A percentile compares a stretch with the other conserved stretches of the same genome.
These are phyloP conservation scores for Colaptes auratus DNA, from an alignment of 2,113 vertebrate genomes.

Conservation along the genomic window DNA sequence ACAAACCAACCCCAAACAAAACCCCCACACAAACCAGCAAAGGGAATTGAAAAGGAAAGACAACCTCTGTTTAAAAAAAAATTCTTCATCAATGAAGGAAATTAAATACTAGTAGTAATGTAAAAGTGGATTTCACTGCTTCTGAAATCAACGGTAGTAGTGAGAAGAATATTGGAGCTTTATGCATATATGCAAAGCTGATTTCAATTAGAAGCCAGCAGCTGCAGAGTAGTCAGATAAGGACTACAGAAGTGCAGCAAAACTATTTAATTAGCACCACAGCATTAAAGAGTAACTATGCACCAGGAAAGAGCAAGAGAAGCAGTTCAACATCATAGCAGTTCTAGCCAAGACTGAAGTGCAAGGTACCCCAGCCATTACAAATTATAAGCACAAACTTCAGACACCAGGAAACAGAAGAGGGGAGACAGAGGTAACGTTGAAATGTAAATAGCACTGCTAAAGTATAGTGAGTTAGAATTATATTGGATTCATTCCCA, in stretches of 20 bases:
- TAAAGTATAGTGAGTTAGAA: neutral
- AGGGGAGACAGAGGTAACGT: neutral
- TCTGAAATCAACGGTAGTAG: neutral
- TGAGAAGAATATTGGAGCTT: neutral
- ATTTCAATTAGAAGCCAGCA: neutral
- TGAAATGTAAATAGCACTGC: neutral
- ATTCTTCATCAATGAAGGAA: neutral
- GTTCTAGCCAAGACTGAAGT: neutral
- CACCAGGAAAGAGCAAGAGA: neutral
- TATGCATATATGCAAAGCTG: neutral
- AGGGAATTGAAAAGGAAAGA: neutral
- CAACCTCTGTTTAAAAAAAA: neutral
- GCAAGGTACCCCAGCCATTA: neutral
- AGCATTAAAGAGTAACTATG: neutral
- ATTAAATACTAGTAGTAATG: fast-evolving
- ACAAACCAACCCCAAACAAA: too few relatives aligned
- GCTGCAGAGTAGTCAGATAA: neutral
- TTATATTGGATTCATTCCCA: neutral
- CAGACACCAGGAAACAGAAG: neutral
- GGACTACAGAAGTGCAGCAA: neutral
- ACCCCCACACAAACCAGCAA: neutral
- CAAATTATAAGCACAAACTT: constrained; percentile 29
- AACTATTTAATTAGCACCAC: neutral
- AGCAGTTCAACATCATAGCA: neutral
- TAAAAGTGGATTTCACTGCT: neutral